phyloP scores from a whole-genome alignment of 2,888 invertebrate species.

The Ctenicera cuprea region DNA sequence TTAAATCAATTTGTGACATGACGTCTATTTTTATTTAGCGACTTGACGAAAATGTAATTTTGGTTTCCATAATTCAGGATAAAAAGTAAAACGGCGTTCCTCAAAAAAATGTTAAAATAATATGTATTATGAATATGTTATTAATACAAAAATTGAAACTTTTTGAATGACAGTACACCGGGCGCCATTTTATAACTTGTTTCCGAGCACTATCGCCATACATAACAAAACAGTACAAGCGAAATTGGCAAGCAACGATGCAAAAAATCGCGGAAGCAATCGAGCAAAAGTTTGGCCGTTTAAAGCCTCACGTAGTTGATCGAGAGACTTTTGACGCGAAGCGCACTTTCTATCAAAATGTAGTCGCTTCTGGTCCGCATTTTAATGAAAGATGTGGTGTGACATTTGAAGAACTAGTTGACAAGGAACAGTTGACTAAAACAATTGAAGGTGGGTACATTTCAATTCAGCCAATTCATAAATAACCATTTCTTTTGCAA shows the following conservation, averaged over 20 bases:
- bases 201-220: constrained; percentile 77
- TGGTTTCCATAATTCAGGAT: too few species aligned
- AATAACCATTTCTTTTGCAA: too few species aligned
- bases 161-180: constrained; percentile 75
- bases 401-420: constrained; percentile 75
- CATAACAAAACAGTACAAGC: constrained; percentile 76
- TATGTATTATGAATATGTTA: neutral
- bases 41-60: too few species aligned
- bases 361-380: constrained; percentile 81
- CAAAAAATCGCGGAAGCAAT: constrained; percentile 80
- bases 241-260: constrained; percentile 72
- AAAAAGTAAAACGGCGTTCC: too few species aligned
- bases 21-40: too few species aligned
- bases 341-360: constrained; percentile 77
- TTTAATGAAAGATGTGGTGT: constrained; percentile 77
- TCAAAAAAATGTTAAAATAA: too few species aligned
- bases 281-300: constrained; percentile 84
- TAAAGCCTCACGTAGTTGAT: constrained; percentile 80
- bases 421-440: constrained; percentile 69
- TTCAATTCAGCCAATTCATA: too few species aligned
- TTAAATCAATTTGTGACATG: too few species aligned
- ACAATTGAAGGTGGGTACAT: constrained; percentile 62
- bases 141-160: too few species aligned
- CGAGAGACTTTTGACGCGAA: constrained; percentile 82
- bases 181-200: constrained; percentile 79